These are phyloP conservation scores for Papilio polyxenes DNA, from an alignment of 1,140 invertebrate species.

Conservation along the genomic window DNA sequence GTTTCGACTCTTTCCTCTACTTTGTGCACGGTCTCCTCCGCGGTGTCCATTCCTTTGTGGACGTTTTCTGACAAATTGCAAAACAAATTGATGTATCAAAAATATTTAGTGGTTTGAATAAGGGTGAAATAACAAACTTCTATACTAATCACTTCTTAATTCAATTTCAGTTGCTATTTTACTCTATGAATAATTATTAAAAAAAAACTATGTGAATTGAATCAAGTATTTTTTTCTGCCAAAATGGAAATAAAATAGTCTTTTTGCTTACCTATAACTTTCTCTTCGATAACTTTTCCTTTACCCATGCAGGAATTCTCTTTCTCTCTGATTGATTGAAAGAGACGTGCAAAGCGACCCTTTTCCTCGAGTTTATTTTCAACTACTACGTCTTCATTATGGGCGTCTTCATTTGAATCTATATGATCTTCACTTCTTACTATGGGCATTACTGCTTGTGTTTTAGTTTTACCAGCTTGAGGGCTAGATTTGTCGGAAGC, in stretches of 20 bases:
- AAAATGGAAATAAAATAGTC: neutral
- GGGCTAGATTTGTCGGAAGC: constrained; percentile 77
- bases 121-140: neutral
- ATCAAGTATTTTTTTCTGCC: neutral
- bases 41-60: constrained; percentile 68
- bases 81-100: constrained; percentile 36
- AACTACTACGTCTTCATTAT: constrained; percentile 65
- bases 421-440: constrained; percentile 73
- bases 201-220: neutral
- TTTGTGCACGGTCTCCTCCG: constrained; percentile 69
- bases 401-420: constrained; percentile 56
- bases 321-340: constrained; percentile 73
- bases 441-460: constrained; percentile 77
- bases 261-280: constrained; percentile 58
- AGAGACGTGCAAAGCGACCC: constrained; percentile 73
- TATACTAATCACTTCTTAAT: neutral
- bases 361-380: constrained; percentile 70
- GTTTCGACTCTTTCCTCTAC: constrained; percentile 73
- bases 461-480: constrained; percentile 69
- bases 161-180: no score
- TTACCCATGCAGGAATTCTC: constrained; percentile 78
- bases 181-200: neutral
- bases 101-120: neutral
- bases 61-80: constrained; percentile 61
- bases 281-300: constrained; percentile 75